Evolutionary conservation across 2,113 vertebrate genomes (phyloP).

Genomic region (Melierax canorus): DNA sequence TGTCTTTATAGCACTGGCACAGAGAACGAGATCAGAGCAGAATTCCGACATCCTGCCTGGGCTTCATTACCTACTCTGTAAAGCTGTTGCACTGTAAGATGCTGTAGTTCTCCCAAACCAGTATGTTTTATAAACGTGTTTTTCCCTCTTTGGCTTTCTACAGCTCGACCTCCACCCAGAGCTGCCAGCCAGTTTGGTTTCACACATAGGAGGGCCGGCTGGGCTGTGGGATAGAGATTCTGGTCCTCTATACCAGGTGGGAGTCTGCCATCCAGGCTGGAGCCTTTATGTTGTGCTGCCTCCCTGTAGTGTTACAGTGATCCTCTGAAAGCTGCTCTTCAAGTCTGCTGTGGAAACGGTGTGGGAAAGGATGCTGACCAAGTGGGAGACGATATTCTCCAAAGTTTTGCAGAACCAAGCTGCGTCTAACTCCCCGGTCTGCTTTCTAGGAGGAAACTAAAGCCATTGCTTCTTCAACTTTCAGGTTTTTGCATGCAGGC

Average conservation of each 20-base stretch:
- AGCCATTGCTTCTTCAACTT: background rate
- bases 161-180: background rate
- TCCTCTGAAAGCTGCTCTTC: background rate
- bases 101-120: background rate
- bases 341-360: background rate
- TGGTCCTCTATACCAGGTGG: background rate
- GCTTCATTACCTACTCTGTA: background rate
- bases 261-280: background rate
- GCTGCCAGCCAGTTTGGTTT: background rate
- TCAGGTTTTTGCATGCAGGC: background rate
- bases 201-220: fast-evolving
- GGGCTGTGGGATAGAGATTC: background rate
- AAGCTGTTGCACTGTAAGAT: background rate
- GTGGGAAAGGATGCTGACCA: background rate
- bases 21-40: background rate
- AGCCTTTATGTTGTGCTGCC: background rate
- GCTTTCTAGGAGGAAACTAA: background rate
- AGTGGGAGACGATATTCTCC: background rate
- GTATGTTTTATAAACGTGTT: background rate
- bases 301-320: background rate
- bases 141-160: background rate
- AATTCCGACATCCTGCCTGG: background rate
- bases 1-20: background rate
- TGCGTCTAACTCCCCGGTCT: background rate
- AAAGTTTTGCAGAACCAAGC: background rate